phyloP scores from a whole-genome alignment of 1,140 invertebrate species.

The Sinonovacula constricta region DNA sequence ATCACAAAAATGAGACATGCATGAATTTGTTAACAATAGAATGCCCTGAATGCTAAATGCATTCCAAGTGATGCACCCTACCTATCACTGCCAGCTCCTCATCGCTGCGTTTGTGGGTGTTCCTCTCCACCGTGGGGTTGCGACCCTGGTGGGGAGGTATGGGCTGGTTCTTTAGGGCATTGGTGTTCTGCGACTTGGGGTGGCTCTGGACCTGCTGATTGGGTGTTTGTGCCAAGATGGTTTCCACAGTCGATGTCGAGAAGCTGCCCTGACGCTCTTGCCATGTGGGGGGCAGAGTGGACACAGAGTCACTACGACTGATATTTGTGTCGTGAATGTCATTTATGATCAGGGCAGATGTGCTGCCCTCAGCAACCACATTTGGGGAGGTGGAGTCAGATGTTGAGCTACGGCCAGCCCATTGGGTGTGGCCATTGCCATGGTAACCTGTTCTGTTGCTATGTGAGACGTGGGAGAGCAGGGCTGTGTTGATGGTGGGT shows the following conservation, averaged over 20 bases:
- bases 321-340: slow-evolving; percentile 31
- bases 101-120: slow-evolving; percentile 80
- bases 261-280: slow-evolving; percentile 59
- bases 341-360: slow-evolving; percentile 40
- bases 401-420: slow-evolving; percentile 63
- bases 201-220: slow-evolving; percentile 66
- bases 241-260: slow-evolving; percentile 78
- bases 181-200: slow-evolving; percentile 68
- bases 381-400: slow-evolving; percentile 79
- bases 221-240: slow-evolving; percentile 77
- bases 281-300: slow-evolving; percentile 9
- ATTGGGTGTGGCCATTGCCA: slow-evolving; percentile 44
- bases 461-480: slow-evolving; percentile 25
- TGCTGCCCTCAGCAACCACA: slow-evolving; percentile 74
- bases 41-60: no score
- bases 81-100: slow-evolving; percentile 83
- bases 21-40: no score
- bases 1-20: no score
- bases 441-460: slow-evolving; percentile 37
- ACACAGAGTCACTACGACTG: slow-evolving; percentile 3
- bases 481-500: slow-evolving; percentile 79
- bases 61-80: no score
- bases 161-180: slow-evolving; percentile 64
- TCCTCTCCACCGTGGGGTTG: slow-evolving; percentile 93
- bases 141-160: slow-evolving; percentile 90